Base-by-base conservation (phyloP, 2,888 invertebrate genomes). In the Drosophila silvestris region DNA sequence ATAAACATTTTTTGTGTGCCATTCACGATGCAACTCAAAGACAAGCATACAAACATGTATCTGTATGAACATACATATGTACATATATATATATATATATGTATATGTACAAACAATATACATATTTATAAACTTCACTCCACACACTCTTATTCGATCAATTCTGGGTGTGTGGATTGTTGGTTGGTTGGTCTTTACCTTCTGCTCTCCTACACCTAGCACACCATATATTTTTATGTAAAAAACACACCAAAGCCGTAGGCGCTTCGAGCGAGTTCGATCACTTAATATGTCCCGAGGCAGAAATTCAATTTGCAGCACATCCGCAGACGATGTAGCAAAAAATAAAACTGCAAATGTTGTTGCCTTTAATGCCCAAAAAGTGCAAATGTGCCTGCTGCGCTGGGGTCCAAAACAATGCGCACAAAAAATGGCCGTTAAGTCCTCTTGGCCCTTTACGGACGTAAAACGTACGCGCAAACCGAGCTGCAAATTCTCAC, bases 281-380 rank as follows among this genome's bases (percentile, higher is more conserved):
- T 81, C 90, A 79, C 83, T 91, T 84, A 86, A 91, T 91, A 79
- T 89, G 91, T 80, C 91, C 91, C 91, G 85, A 81, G 91, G 90
- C 89, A 78, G 80, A 90, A 91, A 91, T 91, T 91, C 90, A 91
- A 91, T 91, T 90, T 90, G 91, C 90, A 85, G 87, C 91, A 83
- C 79, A 89, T 90, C 91, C 91, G 91, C 64, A 73, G 16, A 47
- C 47, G 47, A 47, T 16, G 47, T 22, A 47, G 74, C 30, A 57
- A 32, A 50, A 41, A 51, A 37, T 67, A 70, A 68, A 73, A 67
- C 51, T 73, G 65, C 68, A 72, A 81, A 78, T 83, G 77, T 69
- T 65, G 72, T 77, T 71, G 77, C 65, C 82, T 81, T 83, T 81
- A 79, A 84, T 83, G 84, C 79, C 65, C 70, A 82, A 74, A 87